These are phyloP conservation scores for Diplosoma virens DNA, from an alignment of 23 tunicate genomes.

Conservation along the genomic window DNA sequence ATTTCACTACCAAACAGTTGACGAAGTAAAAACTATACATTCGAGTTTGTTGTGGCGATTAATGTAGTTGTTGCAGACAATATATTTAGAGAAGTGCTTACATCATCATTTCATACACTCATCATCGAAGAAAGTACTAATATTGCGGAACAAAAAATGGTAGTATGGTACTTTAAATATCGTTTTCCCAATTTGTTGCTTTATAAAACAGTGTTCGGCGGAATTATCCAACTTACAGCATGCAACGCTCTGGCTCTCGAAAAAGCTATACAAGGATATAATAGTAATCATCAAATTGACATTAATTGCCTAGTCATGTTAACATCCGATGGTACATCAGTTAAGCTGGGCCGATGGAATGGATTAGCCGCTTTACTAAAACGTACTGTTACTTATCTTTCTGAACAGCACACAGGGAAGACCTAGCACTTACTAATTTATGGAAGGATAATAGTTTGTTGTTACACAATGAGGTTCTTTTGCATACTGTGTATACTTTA, in stretches of 20 bases:
- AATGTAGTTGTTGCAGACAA: background rate
- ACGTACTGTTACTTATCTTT: background rate
- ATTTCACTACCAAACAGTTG: too few species aligned
- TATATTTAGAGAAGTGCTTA: background rate
- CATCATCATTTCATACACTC: background rate
- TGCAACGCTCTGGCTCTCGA: background rate
- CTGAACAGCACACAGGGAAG: background rate
- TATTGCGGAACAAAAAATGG: background rate
- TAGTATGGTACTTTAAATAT: slow-evolving; percentile 10
- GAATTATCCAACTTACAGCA: background rate
- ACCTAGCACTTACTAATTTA: background rate
- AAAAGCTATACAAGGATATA: background rate
- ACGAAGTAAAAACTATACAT: too few species aligned
- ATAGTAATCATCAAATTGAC: background rate
- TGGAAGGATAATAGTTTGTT: background rate
- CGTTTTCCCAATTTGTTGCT: background rate
- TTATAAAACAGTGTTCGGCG: slow-evolving; percentile 15
- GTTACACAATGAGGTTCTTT: too few species aligned
- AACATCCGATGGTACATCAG: background rate
- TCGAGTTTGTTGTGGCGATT: too few species aligned
- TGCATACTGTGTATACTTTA: too few species aligned
- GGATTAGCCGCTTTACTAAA: background rate
- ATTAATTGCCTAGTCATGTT: slow-evolving; percentile 1
- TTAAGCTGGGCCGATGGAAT: background rate
- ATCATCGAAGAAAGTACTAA: slow-evolving; percentile 1